A percentile compares a stretch with the other conserved stretches of the same genome.
phyloP scores from a whole-genome alignment of 1,140 invertebrate genomes.

The Cyclargus thomasi region DNA sequence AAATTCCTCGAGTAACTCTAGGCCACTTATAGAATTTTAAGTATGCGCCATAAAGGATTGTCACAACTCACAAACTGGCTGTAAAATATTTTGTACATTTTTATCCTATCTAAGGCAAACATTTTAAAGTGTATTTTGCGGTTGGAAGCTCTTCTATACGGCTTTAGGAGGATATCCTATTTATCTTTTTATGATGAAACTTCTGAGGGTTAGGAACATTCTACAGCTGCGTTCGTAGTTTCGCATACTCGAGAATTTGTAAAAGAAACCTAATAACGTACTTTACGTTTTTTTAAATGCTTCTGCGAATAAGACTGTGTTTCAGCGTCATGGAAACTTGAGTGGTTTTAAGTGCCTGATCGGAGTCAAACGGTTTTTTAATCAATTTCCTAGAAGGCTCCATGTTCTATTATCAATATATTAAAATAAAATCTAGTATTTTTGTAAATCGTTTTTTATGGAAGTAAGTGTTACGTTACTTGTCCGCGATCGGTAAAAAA shows the following conservation, averaged over 20 bases:
- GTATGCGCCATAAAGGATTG: slow-evolving; percentile 31
- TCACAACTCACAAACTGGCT: slow-evolving; percentile 13
- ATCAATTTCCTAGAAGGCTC: too few relatives aligned
- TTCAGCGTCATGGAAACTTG: too few relatives aligned
- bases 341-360: too few relatives aligned
- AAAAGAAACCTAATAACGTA: not conserved
- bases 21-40: slow-evolving; percentile 34
- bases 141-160: not conserved
- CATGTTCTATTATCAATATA: too few relatives aligned
- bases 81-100: slow-evolving; percentile 28
- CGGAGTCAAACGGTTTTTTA: too few relatives aligned
- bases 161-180: slow-evolving; percentile 3
- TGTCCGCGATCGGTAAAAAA: too few relatives aligned
- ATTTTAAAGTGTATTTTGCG: slow-evolving; percentile 14
- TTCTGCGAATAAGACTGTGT: too few relatives aligned
- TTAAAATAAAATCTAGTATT: too few relatives aligned
- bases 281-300: too few relatives aligned
- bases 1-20: slow-evolving; percentile 32
- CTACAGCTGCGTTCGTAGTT: not conserved
- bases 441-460: too few relatives aligned
- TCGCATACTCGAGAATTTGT: not conserved
- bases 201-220: not conserved
- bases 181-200: slow-evolving; percentile 3
- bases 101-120: slow-evolving; percentile 1
- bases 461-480: too few relatives aligned